Evolutionary conservation across 2,113 vertebrate genomes (phyloP), one percentile per base, ranked within the genome.

Genomic region (Pseudois nayaur): DNA sequence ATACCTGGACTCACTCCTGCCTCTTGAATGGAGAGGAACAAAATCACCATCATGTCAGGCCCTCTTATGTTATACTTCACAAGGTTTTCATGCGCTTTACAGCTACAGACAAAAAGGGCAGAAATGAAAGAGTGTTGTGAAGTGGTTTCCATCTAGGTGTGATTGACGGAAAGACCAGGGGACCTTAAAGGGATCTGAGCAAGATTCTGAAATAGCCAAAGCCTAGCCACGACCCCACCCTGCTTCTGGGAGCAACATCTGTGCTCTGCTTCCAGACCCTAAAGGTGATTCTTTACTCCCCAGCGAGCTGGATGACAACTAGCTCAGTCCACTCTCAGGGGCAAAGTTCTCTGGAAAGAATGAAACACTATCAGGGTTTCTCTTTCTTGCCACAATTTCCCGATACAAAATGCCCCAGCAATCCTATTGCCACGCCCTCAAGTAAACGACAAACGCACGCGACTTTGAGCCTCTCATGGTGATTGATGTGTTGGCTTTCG

Each of bases 281-380:
- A 8, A 91, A 97, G 7, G 2, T 3, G 3, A 52, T 57, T 14
- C 52, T 87, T 36, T 29, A 52, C 5, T 31, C 29, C 27, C 23
- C 6, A 16, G 19, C 54, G 21, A 6, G 92, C 89, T 52, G 74
- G 79, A 59, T 17, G 57, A 62, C 40, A 27, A 33, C 95, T 8
- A 92, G 33, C 91, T 95, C 25, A 96, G 94, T 52, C 97, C 95
- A 43, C 54, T 79, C 95, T 96, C 76, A 40, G 90, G 82, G 76
- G 19, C 55, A 89, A 92, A 97, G 48, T 97, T 98, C 23, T 98
- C 95, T 97, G 91, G 54, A 97, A 98, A 91, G 43, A 97, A 95
- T 97, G 89, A 95, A 97, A 96, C 87, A 31, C 71, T 94, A 43
- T 92, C 94, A 79, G 96, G 94, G 31, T 59, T 95, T 91, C 88